Base-by-base conservation (phyloP, 2,797 vertebrate genomes). In the Phataginus tricuspis region DNA sequence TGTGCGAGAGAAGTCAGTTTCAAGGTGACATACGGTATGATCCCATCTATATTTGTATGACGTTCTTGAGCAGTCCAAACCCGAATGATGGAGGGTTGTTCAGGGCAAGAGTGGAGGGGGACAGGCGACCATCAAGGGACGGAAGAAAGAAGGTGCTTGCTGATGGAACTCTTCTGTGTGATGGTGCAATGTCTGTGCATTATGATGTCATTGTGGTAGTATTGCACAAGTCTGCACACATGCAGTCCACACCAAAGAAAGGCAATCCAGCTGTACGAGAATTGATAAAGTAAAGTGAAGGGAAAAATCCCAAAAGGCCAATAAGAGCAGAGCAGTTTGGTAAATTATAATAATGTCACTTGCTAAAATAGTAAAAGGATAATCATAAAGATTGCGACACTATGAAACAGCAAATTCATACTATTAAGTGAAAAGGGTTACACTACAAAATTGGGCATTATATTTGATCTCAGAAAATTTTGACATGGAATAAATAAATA, bases 11-110 rank as follows among this genome's bases (percentile, higher is more conserved):
- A 37, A 55, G 61, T 71, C 19, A 2, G 1, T 31, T 11, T 59
- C 16, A 23, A 6, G n/a, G 19, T 27, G 0, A 0, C 42, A 10
- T 1, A 4, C 37, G 8, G 16, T 3, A 4, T 3, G 2, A 6
- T 1, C 7, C 8, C 19, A 12, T 63, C 75, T 23, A 3, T 1
- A 42, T 25, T 23, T 39, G 9, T 2, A 4, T 6, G 71, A 59
- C 16, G 5, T 42, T 31, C 74, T 34, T 63, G 57, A 21, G 45
- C 19, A 34, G 77, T 75, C 2, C 3, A 25, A 10, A 45, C 49
- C 13, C 0, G 1, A 0, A 4, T 8, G 2, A 19, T 0, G 2
- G 8, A 16, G 55, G 19, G 27, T 9, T 71, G 12, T 31, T 6
- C 11, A 8, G 39, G 21, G 8, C 59, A 23, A 1, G 34, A 16